A percentile compares a stretch with the other conserved stretches of the same genome.
phyloP scores from a whole-genome alignment of 2,888 invertebrate species.

The Phasia obesa region DNA sequence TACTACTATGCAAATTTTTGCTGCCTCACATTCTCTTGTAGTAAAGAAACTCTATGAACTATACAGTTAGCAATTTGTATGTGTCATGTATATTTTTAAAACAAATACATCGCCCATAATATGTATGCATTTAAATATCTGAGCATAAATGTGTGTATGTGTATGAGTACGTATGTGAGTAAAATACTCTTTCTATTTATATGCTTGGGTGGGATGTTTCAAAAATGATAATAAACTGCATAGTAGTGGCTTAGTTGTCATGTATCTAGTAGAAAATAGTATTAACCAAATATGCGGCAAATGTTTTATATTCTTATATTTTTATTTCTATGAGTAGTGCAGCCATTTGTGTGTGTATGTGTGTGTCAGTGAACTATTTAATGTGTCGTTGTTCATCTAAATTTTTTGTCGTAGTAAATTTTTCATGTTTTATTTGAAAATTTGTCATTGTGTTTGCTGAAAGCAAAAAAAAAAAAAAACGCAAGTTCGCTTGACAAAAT shows the following conservation, averaged over 20 bases:
- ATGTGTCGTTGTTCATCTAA: slow-evolving; percentile 24
- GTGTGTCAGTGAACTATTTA: not conserved
- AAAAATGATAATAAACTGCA: slow-evolving; percentile 65
- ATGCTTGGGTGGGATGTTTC: slow-evolving; percentile 39
- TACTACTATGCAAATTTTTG: not conserved
- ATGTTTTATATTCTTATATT: slow-evolving; percentile 53
- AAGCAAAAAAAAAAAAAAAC: not conserved
- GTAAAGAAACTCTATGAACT: not conserved
- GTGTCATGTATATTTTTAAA: slow-evolving; percentile 60
- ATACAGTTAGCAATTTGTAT: slow-evolving; percentile 64
- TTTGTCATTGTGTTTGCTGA: slow-evolving; percentile 49
- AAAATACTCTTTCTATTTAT: slow-evolving; percentile 1
- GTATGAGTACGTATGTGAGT: not conserved
- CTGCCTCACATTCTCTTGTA: not conserved
- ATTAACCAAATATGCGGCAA: slow-evolving; percentile 70
- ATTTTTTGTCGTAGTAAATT: slow-evolving; percentile 36
- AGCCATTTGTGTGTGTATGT: not conserved
- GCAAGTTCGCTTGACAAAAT: slow-evolving; percentile 10
- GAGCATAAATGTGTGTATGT: not conserved
- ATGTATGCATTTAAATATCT: slow-evolving; percentile 8
- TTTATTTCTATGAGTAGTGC: not conserved
- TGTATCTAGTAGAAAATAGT: slow-evolving; percentile 63
- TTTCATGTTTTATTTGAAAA: slow-evolving; percentile 65
- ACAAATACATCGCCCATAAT: slow-evolving; percentile 51
- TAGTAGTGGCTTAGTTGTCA: slow-evolving; percentile 68